Conservation (phyloP, 2,888 invertebrate species). For the Drymonia ruficornis region DNA sequence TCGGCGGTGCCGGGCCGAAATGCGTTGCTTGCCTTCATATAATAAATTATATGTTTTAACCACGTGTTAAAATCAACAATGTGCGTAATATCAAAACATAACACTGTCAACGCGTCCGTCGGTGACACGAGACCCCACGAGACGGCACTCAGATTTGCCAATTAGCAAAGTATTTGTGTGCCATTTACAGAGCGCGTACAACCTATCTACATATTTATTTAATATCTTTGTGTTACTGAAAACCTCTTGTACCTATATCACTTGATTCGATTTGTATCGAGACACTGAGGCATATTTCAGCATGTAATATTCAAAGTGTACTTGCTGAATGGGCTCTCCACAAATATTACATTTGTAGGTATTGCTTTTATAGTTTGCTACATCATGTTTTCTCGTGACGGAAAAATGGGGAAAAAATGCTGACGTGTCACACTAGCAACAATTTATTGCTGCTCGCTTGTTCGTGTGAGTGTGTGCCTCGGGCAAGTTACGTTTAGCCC, state of each 20-base stretch:
- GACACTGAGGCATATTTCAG: not conserved
- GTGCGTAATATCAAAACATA: no score
- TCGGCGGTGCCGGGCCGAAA: no score
- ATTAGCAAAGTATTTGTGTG: no score
- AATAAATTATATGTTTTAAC: no score
- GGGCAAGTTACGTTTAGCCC: no score
- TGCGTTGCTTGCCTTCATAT: no score
- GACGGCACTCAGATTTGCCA: no score
- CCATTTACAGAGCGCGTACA: not conserved
- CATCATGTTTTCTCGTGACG: not conserved
- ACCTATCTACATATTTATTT: no score
- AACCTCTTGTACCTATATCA: not conserved
- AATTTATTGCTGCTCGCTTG: not conserved
- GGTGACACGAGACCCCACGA: no score
- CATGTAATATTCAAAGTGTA: conserved; percentile 4
- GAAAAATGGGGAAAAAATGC: not conserved
- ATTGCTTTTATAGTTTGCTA: not conserved
- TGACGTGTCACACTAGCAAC: not conserved
- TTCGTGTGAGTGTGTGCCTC: no score
- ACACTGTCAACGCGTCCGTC: no score
- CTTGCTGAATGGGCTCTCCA: not conserved
- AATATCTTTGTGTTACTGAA: not conserved
- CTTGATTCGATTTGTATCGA: conserved; percentile 5
- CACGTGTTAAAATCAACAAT: no score
- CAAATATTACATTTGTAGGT: not conserved